Evolutionary conservation across 2,113 vertebrate species (phyloP), one percentile per base, ranked within the genome.

Genomic region (Pomatostomus ruficeps): DNA sequence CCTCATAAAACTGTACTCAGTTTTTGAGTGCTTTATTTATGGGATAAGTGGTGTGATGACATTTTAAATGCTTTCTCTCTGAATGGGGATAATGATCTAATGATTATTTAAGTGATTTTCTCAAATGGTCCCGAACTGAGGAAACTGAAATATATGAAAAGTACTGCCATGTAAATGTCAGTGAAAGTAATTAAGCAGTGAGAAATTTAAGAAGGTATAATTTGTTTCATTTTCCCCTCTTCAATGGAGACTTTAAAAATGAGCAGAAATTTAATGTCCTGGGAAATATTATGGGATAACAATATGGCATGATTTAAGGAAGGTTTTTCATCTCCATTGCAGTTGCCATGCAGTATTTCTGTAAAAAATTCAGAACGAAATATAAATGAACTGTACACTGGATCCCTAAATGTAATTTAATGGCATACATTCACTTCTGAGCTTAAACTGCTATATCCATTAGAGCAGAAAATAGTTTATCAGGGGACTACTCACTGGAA

Each of bases 11-110:
- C 42, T 71, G 21, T 68, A 49, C 35, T 86, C 42, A 11, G 38
- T 10, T 55, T 92, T 61, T 38, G 52, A 92, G 81, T 71, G 77
- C 46, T 95, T 84, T 92, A 94, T 89, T 96, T 94, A 90, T 77
- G 75, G 54, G 49, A 18, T 71, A 77, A 77, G 55, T 11, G 1
- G 17, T 48, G 59, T 22, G 8, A 80, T 84, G 62, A 62, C 70
- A 83, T 68, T 94, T 94, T 62, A 76, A 94, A 90, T 67, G 22
- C 38, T 86, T 88, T 91, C 61, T 78, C 33, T 93, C 81, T 68
- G 55, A 91, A 89, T 88, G 62, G 43, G 19, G 48, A 68, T 77
- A 83, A 83, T 48, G 59, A 85, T 62, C 35, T 88, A 83, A 88
- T 70, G 66, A 90, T 89, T 63, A 80, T 85, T 79, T 67, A 79